A percentile compares a stretch with the other conserved stretches of the same genome.
Evolutionary conservation across 2,113 vertebrate species (phyloP).

Genomic region (Sturnus vulgaris): DNA sequence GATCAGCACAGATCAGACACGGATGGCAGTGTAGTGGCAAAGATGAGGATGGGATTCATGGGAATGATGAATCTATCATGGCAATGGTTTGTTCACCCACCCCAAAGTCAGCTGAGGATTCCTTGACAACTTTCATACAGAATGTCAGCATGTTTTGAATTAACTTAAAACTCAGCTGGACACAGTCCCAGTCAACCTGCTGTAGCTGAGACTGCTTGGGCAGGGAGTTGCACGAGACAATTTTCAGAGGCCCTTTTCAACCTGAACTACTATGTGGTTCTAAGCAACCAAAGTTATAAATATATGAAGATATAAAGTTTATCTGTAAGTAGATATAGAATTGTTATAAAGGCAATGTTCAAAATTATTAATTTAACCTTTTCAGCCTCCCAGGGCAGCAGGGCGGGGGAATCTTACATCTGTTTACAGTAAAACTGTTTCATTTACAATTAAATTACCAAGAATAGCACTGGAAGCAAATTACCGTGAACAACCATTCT

Average conservation of each 20-base stretch:
- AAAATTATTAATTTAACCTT: background rate
- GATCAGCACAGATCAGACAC: background rate
- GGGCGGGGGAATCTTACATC: background rate
- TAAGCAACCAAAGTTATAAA: background rate
- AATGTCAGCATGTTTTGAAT: background rate
- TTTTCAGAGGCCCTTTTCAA: background rate
- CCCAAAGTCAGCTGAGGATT: background rate
- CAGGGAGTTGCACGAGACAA: accelerated
- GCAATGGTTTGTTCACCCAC: background rate
- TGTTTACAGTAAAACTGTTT: slow-evolving; percentile 53
- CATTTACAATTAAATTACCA: slow-evolving; percentile 70
- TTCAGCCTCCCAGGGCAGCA: background rate
- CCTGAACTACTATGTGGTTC: background rate
- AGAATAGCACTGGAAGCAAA: slow-evolving; percentile 58
- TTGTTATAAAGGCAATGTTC: background rate
- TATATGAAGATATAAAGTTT: background rate
- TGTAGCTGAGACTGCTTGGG: background rate
- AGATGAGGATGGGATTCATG: background rate
- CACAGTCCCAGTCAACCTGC: background rate
- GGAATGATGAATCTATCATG: background rate
- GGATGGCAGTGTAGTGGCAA: background rate
- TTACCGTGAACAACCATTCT: slow-evolving; percentile 50
- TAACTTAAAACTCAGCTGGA: background rate
- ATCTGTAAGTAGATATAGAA: background rate
- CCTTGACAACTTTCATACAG: background rate